These are phyloP conservation scores for Tauraco hartlaubi DNA, from an alignment of 2,797 vertebrate species.

Conservation along the genomic window DNA sequence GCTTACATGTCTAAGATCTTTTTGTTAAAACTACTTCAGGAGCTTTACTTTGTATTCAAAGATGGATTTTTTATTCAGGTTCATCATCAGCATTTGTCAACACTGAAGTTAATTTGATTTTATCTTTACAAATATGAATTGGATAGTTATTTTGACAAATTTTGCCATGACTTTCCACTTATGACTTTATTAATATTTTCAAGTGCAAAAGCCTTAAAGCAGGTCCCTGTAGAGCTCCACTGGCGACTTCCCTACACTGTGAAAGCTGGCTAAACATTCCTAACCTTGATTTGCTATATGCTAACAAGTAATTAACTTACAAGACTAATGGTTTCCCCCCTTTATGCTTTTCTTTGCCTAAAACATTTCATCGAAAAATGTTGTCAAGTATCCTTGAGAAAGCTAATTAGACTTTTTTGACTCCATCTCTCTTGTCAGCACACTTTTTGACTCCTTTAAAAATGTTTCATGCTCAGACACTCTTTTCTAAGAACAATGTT, in stretches of 20 bases:
- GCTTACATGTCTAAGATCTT: neutral
- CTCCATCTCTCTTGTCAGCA: neutral
- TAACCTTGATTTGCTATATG: neutral
- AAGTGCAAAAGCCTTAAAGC: neutral
- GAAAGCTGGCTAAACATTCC: neutral
- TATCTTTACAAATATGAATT: neutral
- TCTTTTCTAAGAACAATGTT: neutral
- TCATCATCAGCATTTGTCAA: neutral
- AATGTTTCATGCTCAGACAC: neutral
- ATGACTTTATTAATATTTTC: neutral
- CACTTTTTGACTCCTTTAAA: neutral
- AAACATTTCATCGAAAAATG: neutral
- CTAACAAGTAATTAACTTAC: neutral
- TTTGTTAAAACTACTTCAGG: neutral
- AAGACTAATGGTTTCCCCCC: neutral
- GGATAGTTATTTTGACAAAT: neutral
- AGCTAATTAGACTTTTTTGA: neutral
- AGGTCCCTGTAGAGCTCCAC: neutral
- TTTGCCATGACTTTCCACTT: neutral
- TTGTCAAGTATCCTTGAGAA: neutral
- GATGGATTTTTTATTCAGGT: neutral
- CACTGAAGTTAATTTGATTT: neutral
- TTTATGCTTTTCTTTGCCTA: neutral
- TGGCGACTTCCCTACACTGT: neutral
- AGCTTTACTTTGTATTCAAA: neutral